These are phyloP conservation scores for Centropyge bicolor DNA, from an alignment of 2,797 vertebrate species.

Conservation along the genomic window DNA sequence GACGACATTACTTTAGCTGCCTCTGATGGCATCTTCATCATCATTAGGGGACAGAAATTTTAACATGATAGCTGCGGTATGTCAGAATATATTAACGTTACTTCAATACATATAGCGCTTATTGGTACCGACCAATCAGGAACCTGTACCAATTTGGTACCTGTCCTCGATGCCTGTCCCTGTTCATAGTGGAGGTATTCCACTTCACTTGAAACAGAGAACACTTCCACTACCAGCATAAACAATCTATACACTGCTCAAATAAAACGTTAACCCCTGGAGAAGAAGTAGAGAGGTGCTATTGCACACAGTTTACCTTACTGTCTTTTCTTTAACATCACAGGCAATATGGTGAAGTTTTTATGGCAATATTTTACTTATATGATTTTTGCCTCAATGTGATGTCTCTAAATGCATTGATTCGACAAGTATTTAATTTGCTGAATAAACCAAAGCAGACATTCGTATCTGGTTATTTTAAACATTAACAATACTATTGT, in stretches of 20 bases:
- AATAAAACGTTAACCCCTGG: background rate
- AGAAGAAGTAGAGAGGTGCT: background rate
- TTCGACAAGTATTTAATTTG: background rate
- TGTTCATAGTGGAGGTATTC: background rate
- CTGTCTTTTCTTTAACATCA: background rate
- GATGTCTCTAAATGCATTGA: background rate
- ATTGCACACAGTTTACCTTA: background rate
- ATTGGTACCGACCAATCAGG: too few species aligned
- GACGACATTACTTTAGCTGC: too few species aligned
- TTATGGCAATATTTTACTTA: background rate
- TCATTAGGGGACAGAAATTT: too few species aligned
- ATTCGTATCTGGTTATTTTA: background rate
- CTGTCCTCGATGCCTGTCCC: too few species aligned
- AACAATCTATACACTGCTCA: background rate
- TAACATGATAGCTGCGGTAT: too few species aligned
- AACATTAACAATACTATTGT: background rate
- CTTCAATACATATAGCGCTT: too few species aligned
- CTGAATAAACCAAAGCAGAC: background rate
- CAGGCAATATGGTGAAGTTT: background rate
- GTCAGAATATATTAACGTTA: too few species aligned
- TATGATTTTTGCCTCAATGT: slow-evolving; percentile 3
- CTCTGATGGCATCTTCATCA: too few species aligned
- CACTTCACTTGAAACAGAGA: background rate
- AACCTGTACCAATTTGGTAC: too few species aligned
- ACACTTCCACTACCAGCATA: background rate